A percentile compares a stretch with the other conserved stretches of the same genome.
These are phyloP conservation scores for Xenus cinereus DNA, from an alignment of 2,113 vertebrate species.

Conservation along the genomic window DNA sequence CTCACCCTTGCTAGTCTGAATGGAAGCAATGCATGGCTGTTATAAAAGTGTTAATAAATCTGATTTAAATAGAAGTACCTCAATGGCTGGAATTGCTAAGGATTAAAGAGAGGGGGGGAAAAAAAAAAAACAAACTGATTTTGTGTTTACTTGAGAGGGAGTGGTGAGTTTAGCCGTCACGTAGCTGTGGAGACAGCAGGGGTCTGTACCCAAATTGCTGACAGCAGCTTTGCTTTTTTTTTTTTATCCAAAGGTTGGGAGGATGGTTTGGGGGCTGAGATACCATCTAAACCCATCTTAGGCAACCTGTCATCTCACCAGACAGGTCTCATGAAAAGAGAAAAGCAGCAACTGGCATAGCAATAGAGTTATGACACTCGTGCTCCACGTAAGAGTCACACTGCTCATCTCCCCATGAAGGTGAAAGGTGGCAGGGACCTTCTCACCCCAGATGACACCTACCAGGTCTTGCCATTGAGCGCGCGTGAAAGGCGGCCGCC, in stretches of 20 bases:
- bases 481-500: neutral
- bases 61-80: neutral
- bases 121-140: neutral
- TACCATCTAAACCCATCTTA: neutral
- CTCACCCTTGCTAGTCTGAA: neutral
- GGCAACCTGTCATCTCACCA: neutral
- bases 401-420: neutral
- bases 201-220: neutral
- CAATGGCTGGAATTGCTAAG: neutral
- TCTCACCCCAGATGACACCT: neutral
- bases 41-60: neutral
- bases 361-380: neutral
- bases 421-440: neutral
- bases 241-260: neutral
- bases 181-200: neutral
- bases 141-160: neutral
- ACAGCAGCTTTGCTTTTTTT: neutral
- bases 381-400: neutral
- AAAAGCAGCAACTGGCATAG: neutral
- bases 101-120: neutral
- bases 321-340: neutral
- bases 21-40: neutral
- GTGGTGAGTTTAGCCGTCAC: neutral
- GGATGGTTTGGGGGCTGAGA: neutral
- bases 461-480: neutral